Conservation (phyloP, 2,113 vertebrate species). For the Strigops habroptila region DNA sequence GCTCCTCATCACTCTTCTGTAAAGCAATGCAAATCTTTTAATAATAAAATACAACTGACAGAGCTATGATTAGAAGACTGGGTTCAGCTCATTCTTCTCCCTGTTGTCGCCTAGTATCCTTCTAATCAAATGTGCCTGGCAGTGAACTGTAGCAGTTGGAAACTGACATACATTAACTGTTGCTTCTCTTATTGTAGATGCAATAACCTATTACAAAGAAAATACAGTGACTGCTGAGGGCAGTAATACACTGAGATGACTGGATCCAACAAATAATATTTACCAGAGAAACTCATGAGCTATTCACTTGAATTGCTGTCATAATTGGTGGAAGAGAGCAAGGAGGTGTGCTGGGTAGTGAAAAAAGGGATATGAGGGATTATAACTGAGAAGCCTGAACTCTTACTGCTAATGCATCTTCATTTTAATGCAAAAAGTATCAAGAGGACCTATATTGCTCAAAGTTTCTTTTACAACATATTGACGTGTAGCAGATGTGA, state of each 20-base stretch:
- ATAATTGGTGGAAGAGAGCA: neutral
- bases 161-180: neutral
- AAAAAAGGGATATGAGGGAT: neutral
- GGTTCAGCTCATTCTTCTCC: neutral
- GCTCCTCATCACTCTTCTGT: neutral
- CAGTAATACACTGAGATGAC: neutral
- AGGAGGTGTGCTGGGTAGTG: neutral
- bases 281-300: neutral
- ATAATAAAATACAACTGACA: neutral
- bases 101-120: neutral
- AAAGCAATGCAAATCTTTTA: neutral
- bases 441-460: neutral
- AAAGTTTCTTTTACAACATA: neutral
- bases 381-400: neutral
- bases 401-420: neutral
- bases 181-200: neutral
- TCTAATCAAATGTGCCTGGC: neutral
- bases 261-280: neutral
- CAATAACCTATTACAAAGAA: neutral
- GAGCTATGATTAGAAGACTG: neutral
- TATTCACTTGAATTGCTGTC: neutral
- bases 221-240: neutral
- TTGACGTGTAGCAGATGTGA: neutral
- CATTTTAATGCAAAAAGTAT: neutral
- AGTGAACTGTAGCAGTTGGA: neutral